Base-by-base conservation (phyloP, 2,797 vertebrate species). In the Clarias fuscus region DNA sequence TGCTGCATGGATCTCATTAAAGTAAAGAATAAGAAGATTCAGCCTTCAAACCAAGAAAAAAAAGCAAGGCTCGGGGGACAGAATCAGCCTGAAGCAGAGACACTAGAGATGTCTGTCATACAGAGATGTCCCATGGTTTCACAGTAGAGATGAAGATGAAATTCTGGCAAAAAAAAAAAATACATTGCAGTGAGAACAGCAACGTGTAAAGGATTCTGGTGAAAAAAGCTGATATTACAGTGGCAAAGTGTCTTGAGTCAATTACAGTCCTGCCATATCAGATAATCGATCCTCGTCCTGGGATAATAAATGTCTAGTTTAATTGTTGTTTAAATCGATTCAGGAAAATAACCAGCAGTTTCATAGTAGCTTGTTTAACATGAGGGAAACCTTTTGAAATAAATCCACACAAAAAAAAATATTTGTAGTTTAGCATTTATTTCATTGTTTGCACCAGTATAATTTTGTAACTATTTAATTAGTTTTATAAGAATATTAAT, bases 21-120 rank as follows among this genome's bases (percentile, higher is more conserved):
- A 58, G 87, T 48, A 43, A 82, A 65, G 71, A 70, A 86, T 87
- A 89, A 86, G 89, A 67, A 86, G 88, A 70, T 43, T n/a, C 10
- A 40, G 84, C 82, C 67, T 84, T 84, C 76, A 48, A 77, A 67
- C 71, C 73, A 81, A 43, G 48, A 86, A 82, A 85, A 85, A 76
- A 86, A 88, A 48, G 70, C n/a, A 80, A n/a, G 76, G 30, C 84
- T 79, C 64, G 15, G 59, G 76, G 37, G 81, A 88, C 62, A 67
- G 22, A 78, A 81, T 43, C 43, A 72, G 85, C 30, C 53, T 87
- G 17, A 82, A 82, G 79, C 79, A 82, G n/a, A 82, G 79, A 53
- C 62, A 82, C 62, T 17, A 53, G 62, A 82, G 79, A 53, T 18
- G 40, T 8, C 56, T 83, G 88, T 62, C 56, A 27, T 24, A 80